Base-by-base conservation (phyloP, 2,888 invertebrate genomes). In the Parelbella ahira region DNA sequence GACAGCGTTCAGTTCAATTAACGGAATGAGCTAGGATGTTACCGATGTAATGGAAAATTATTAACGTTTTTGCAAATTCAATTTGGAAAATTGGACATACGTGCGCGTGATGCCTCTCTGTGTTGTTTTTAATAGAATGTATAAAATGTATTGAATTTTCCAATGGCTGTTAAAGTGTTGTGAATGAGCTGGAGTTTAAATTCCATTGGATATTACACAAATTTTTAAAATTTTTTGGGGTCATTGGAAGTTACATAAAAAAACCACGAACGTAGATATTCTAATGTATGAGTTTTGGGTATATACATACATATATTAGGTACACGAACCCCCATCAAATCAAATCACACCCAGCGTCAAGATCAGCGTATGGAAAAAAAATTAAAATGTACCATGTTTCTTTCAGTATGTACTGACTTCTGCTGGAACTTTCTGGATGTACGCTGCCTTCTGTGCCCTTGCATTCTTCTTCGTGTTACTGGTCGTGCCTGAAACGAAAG, bases 401-500 rank as follows among this genome's bases (percentile, higher is more conserved):
- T 53, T 53, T 2, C 64, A 88, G 82, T 51, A 56, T 3, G 57
- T 78, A n/a, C 53, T 89, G 23, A 88, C 89, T 1, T 78, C 86
- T 19, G 88, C 89, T 1, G 89, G 89, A 1, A 88, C 89, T 4
- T 90, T 89, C 61, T 89, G 89, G 89, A 74, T 89, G 76, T 90
- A 90, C 60, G 66, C 89, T 0, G 65, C 74, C 30, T 87, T 89
- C 58, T 89, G 88, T 49, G 78, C 75, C 0, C 1, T 79, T 3
- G 88, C 89, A 0, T 89, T 89, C 57, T 60, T 89, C 51, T 90
- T 90, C 60, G 89, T 90, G 0, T 55, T 86, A 2, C 74, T 86
- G 47, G 65, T 75, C 44, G 89, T 92, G 0, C 93, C 92, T 0
- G 93, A 93, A 69, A 93, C 93, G 0, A 92, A 92, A 60, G 92